phyloP scores from a whole-genome alignment of 2,888 invertebrate species.

The Habrosyne pyritoides region DNA sequence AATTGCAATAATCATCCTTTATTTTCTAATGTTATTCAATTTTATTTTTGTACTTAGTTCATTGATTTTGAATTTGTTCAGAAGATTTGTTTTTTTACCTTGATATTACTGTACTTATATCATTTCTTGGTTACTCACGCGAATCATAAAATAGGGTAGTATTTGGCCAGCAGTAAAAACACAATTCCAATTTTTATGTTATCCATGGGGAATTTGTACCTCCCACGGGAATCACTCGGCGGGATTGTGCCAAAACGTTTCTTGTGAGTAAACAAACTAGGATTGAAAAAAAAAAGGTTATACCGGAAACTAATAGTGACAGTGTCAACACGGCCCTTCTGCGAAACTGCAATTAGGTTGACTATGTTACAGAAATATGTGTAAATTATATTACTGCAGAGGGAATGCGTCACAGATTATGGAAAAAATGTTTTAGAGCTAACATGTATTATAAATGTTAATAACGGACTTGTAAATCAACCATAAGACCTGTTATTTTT shows the following conservation, averaged over 20 bases:
- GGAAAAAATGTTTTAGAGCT: neutral
- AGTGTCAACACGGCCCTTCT: constrained; percentile 71
- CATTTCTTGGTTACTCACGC: neutral
- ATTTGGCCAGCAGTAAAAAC: neutral
- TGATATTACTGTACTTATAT: no score
- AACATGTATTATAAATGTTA: no score
- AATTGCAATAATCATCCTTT: neutral
- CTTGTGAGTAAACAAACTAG: constrained; percentile 50
- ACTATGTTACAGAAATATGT: constrained; percentile 32
- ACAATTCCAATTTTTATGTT: constrained; percentile 9
- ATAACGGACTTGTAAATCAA: no score
- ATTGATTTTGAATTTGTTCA: neutral
- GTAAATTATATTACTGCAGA: constrained; percentile 19
- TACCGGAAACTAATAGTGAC: constrained; percentile 62
- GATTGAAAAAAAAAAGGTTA: constrained; percentile 46
- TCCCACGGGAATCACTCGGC: constrained; percentile 46
- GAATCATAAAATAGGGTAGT: neutral
- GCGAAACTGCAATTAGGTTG: constrained; percentile 64
- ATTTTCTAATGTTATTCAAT: neutral
- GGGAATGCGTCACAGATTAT: no score
- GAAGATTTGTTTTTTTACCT: no score
- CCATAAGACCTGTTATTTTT: no score
- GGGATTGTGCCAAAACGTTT: constrained; percentile 55
- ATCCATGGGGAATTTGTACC: constrained; percentile 43
- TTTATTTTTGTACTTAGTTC: neutral